Conservation (phyloP, 1,140 invertebrate species). For the Leptopilina clavipes region DNA sequence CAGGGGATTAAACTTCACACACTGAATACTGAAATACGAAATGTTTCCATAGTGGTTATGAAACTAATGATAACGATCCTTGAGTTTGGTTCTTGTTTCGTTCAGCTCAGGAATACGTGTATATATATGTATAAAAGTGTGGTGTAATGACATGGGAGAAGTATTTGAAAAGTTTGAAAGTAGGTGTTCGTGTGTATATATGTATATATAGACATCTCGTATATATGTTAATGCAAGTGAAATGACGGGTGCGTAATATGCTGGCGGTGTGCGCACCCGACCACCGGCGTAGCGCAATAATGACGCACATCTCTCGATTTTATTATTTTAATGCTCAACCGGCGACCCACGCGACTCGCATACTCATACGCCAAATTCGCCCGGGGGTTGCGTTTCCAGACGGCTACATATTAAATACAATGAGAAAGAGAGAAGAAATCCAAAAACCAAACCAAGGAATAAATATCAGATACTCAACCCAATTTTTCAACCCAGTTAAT, state of each 20-base stretch:
- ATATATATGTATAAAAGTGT: background rate
- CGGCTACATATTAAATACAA: slow-evolving; percentile 23
- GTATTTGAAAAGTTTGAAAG: background rate
- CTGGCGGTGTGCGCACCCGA: slow-evolving; percentile 53
- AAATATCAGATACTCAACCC: background rate
- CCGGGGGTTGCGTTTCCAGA: slow-evolving; percentile 23
- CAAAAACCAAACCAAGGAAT: background rate
- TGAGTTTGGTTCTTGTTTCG: too few relatives aligned
- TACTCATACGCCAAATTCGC: slow-evolving; percentile 56
- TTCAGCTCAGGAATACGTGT: too few relatives aligned
- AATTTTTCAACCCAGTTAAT: background rate
- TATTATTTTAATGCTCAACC: slow-evolving; percentile 66
- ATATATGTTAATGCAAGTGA: slow-evolving; percentile 62
- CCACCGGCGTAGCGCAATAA: slow-evolving; percentile 68
- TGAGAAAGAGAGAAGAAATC: background rate
- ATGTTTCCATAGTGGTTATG: too few relatives aligned
- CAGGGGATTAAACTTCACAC: too few relatives aligned
- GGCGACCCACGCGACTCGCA: slow-evolving; percentile 65
- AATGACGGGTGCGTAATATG: slow-evolving; percentile 58
- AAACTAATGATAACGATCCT: too few relatives aligned
- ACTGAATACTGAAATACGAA: too few relatives aligned
- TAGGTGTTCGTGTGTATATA: slow-evolving; percentile 40
- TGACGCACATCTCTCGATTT: slow-evolving; percentile 69
- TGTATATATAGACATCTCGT: too few relatives aligned
- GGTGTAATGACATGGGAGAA: slow-evolving; percentile 43